Base-by-base conservation (phyloP, 2,797 vertebrate genomes). In the Periophthalmus magnuspinnatus region DNA sequence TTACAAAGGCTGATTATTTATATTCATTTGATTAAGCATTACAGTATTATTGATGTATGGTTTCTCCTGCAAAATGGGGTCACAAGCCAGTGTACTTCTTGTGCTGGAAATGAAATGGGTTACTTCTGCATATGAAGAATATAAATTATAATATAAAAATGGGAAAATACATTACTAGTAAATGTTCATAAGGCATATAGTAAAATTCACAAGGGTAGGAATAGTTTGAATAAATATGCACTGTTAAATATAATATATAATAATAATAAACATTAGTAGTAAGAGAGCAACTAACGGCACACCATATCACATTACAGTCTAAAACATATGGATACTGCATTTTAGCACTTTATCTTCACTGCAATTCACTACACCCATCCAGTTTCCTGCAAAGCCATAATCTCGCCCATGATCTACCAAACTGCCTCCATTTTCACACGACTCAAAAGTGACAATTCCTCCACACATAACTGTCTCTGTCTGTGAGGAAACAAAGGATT, bases 331-430 rank as follows among this genome's bases (percentile, higher is more conserved):
- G 41, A 45, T 45, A 45, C 45, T 38, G 38, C 4, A 48, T 54
- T 55, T 24, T 55, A 22, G 52, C 9, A 10, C 21, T 55, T 55
- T 55, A 21, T 21, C 66, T 63, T 58, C 50, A 58, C 78, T 69
- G 64, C 76, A 75, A 67, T 80, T 82, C 79, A 87, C 81, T 78
- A 85, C 80, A 81, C 70, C 75, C 70, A 61, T 69, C 65, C 34
- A 59, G 62, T 69, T 34, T n/a, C 21, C 16, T 45, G 41, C 19
- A 11, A 67, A 47, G 54, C 52, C 48, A 11, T 60, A 52, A 36
- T 71, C 56, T 61, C 16, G 41, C 66, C 32, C 55, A 45, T 5
- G 48, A 33, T 73, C 14, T 41, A n/a, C 33, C 38, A 63, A 65
- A 38, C 41, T 13, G 0, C 6, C n/a, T 9, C 1, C 56, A 62